Conservation (phyloP, 2,113 vertebrate genomes). For the Phrynocephalus versicolor region DNA sequence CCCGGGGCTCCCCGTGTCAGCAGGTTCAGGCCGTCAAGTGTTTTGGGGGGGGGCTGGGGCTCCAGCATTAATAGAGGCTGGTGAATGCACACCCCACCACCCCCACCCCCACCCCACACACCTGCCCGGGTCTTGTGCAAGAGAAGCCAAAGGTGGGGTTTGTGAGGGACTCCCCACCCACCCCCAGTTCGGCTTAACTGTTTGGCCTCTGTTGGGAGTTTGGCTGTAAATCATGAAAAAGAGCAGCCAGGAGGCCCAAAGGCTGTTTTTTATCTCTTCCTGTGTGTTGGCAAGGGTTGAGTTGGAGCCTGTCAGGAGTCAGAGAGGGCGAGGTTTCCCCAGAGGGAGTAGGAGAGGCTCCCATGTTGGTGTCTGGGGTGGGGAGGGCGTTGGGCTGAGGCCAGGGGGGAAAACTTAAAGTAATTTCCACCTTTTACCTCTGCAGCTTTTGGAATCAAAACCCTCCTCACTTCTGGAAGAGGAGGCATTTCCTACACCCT, state of each 20-base stretch:
- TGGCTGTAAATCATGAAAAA: neutral
- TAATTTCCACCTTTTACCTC: neutral
- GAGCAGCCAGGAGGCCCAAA: neutral
- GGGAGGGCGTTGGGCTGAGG: neutral
- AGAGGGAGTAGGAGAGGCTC: no score
- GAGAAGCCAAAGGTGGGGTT: no score
- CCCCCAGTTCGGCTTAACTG: no score
- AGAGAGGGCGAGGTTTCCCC: no score
- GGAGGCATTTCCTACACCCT: neutral
- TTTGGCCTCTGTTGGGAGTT: no score
- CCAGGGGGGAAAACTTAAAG: neutral
- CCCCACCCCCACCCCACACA: no score
- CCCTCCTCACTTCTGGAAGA: neutral
- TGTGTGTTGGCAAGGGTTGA: neutral
- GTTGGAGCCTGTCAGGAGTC: neutral
- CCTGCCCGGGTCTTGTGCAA: no score
- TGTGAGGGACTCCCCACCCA: no score
- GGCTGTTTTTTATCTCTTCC: neutral
- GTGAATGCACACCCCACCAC: neutral
- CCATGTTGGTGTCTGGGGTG: neutral
- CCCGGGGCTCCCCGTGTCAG: neutral
- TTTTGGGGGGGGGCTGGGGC: neutral
- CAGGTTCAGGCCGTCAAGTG: neutral
- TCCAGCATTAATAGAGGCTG: neutral
- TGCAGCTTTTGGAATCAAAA: neutral